These are phyloP conservation scores for Entomobrya proxima DNA, from an alignment of 2,888 invertebrate species.

Conservation along the genomic window DNA sequence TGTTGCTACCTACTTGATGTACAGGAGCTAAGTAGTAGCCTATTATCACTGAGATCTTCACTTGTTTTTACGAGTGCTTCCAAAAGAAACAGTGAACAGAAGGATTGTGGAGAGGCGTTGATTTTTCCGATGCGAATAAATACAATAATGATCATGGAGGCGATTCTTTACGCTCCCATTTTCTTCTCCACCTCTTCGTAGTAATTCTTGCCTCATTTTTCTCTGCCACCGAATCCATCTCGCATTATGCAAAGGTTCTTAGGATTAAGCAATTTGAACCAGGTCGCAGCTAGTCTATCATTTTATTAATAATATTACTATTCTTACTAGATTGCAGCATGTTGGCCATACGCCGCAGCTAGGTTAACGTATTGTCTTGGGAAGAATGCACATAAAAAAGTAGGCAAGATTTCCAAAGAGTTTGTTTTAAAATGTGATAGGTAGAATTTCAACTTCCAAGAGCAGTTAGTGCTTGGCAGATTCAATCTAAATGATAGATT, in stretches of 20 bases:
- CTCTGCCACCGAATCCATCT: constrained; percentile 7
- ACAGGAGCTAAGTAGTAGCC: constrained; percentile 33
- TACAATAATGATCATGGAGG: constrained; percentile 43
- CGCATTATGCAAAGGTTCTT: not conserved
- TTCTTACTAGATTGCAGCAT: too few species aligned
- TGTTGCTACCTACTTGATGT: constrained; percentile 21
- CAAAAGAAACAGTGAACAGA: not conserved
- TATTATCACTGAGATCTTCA: constrained; percentile 34
- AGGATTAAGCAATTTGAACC: constrained; percentile 54
- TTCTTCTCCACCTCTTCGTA: constrained; percentile 7
- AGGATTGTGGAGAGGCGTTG: constrained; percentile 42
- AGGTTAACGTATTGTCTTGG: too few species aligned
- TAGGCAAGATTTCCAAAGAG: too few species aligned
- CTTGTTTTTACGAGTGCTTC: constrained; percentile 1
- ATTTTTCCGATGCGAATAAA: constrained; percentile 49
- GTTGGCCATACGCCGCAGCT: too few species aligned
- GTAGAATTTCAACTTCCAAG: not conserved
- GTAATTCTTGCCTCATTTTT: not conserved
- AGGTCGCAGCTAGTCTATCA: constrained; percentile 50
- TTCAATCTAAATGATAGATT: constrained; percentile 31
- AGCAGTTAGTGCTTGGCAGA: not conserved
- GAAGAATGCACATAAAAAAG: too few species aligned
- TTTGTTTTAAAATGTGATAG: not conserved
- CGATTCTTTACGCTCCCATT: constrained; percentile 28
- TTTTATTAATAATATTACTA: constrained; percentile 60